A percentile compares a stretch with the other conserved stretches of the same genome.
Evolutionary conservation across 2,888 invertebrate genomes (phyloP).

Genomic region (Hirudinaria manillensis): DNA sequence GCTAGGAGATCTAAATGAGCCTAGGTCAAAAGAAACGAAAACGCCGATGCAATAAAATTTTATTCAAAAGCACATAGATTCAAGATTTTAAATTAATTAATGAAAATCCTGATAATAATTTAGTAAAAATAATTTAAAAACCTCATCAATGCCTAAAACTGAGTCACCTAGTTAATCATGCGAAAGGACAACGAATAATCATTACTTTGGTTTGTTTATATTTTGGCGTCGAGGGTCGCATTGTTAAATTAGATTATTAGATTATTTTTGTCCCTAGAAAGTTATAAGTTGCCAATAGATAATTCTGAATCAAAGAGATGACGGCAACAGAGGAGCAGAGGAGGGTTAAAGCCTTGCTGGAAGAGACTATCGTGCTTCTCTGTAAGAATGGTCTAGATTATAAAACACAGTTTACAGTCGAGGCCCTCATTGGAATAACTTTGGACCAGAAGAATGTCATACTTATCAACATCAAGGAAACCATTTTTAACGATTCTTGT

Average conservation of each 20-base stretch:
- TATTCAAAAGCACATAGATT: background rate
- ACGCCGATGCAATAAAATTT: background rate
- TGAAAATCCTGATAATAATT: background rate
- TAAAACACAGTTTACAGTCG: conserved; percentile 25
- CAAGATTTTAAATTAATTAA: background rate
- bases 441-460: conserved; percentile 30
- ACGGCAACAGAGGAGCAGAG: conserved; percentile 23
- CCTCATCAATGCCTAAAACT: background rate
- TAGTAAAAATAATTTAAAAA: conserved; percentile 10
- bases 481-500: conserved; percentile 21
- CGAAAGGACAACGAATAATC: background rate
- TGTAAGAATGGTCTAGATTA: conserved; percentile 33
- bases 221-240: too few species aligned
- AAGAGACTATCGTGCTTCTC: conserved; percentile 29
- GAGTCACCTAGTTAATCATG: background rate
- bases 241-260: too few species aligned
- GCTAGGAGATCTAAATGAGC: background rate
- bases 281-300: too few species aligned
- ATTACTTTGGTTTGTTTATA: too few species aligned
- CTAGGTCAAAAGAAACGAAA: conserved; percentile 13
- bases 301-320: background rate
- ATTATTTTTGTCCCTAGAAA: too few species aligned
- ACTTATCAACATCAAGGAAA: conserved; percentile 31
- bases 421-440: conserved; percentile 33
- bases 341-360: conserved; percentile 29